Evolutionary conservation across 2,113 vertebrate genomes (phyloP), one percentile per base, ranked within the genome.

Genomic region (Odobenus rosmarus): DNA sequence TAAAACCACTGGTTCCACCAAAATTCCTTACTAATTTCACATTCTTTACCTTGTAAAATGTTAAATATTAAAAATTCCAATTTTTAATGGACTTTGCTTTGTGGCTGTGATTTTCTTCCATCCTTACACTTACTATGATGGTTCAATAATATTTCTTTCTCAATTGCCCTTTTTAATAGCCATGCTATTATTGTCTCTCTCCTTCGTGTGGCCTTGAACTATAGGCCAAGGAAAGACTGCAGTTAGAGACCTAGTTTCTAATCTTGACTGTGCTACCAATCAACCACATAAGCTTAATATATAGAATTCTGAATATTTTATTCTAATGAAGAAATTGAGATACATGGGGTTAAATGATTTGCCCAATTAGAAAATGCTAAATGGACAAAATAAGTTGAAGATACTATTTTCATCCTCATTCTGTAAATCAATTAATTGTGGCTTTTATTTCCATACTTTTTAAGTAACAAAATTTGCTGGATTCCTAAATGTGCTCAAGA

Each of bases 201-300:
- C 46, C 62, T 83, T 87, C 31, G 7, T 53, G 31, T 88, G 39
- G 33, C 72, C 49, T 42, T 81, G 72, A 69, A 64, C 57, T 71
- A 1, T 3, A 57, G 74, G 49, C 64, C 71, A 64, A 15, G 39
- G 14, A 42, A 90, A 90, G 13, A 74, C 36, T 79, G 21, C 18
- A n/a, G 24, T 88, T 61, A 42, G 62, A 81, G 33, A 61, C 42
- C 42, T 88, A 31, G 7, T 80, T 96, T 97, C 76, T 91, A 84
- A 71, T 33, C 23, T 89, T 85, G 9, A 10, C 46, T 87, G 7
- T 82, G 59, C 8, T 69, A 24, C 33, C 26, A 88, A 61, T 23
- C n/a, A 93, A 36, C 64, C 55, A 62, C 39, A 3, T 15, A 62
- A 76, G 42, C 24, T 87, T 51, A 26, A 53, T n/a, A 42, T 21